Conservation (phyloP, 1,140 invertebrate genomes). For the Leucophenga varia region DNA sequence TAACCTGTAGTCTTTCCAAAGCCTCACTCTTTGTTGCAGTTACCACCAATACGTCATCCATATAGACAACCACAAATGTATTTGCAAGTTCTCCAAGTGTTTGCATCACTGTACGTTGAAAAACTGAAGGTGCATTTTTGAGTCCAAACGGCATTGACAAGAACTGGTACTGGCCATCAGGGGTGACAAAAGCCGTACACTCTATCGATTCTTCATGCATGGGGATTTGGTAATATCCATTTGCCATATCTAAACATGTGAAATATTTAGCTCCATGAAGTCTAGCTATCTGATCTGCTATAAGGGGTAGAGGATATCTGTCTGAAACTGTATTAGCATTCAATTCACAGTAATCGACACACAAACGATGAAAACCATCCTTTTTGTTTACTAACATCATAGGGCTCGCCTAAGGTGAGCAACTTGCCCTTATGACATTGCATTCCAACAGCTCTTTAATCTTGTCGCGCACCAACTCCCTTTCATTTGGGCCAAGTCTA, state of each 20-base stretch:
- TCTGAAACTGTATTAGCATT: no score
- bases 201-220: conserved; percentile 6
- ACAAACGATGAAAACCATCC: conserved; percentile 6
- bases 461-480: conserved; percentile 11
- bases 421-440: conserved; percentile 12
- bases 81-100: conserved; percentile 10
- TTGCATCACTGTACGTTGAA: no score
- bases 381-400: conserved; percentile 6
- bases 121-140: conserved; percentile 4
- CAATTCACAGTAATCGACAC: no score
- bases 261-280: conserved; percentile 13
- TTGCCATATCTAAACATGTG: conserved; percentile 8
- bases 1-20: conserved; percentile 8
- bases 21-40: conserved; percentile 6
- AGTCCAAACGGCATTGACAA: conserved; percentile 11
- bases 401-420: conserved; percentile 7
- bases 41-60: no score
- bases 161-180: conserved; percentile 8
- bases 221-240: conserved; percentile 3
- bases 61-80: conserved; percentile 10
- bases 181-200: no score
- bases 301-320: conserved; percentile 6
- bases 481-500: conserved; percentile 11
- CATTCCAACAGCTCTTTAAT: conserved; percentile 3
- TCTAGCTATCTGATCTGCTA: conserved; percentile 6